Evolutionary conservation across 2,888 invertebrate species (phyloP), one percentile per base, ranked within the genome.

Genomic region (Cephus pulcher): DNA sequence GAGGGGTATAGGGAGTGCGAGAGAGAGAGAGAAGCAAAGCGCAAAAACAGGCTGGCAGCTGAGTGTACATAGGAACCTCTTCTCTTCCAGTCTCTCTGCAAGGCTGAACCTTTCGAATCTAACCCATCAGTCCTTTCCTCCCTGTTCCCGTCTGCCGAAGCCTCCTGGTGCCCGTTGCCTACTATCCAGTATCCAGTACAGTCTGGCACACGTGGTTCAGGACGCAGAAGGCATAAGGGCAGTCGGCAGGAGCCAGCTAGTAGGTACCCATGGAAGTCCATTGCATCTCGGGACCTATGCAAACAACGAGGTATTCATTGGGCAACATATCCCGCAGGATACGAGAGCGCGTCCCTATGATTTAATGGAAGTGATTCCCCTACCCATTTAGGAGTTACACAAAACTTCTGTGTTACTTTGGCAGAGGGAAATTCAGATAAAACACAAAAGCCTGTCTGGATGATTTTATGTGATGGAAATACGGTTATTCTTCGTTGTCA

Each of bases 301-400:
- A 78, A 78, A 78, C 78, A 78, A 56, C 78, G 78, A 81, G 81
- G 88, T 84, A 88, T 89, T 89, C 88, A 88, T 88, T 86, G 88
- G 83, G 83, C 84, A 79, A 86, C 84, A 82, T 83, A 86, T 83
- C 77, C 75, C 73, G 71, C 79, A 71, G 78, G 73, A 79, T 34
- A 34, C 71, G 30, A 76, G 78, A 82, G 79, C 81, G 83, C 79
- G 80, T 82, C 80, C 83, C 82, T 80, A 83, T 84, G 86, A 87
- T 88, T 88, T 86, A 88, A 88, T 84, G 85, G 83, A 84, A 84
- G 79, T 12, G 32, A 71, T 77, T 77, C 68, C 75, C 73, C 56
- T 77, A 69, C 71, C 77, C 56, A 23, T 56, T 56, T 56, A 56
- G 71, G 30, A 32, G 34, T 71, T 34, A 34, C 34, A 34, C 12